Conservation (phyloP, 2,113 vertebrate genomes). For the Anas platyrhynchos region DNA sequence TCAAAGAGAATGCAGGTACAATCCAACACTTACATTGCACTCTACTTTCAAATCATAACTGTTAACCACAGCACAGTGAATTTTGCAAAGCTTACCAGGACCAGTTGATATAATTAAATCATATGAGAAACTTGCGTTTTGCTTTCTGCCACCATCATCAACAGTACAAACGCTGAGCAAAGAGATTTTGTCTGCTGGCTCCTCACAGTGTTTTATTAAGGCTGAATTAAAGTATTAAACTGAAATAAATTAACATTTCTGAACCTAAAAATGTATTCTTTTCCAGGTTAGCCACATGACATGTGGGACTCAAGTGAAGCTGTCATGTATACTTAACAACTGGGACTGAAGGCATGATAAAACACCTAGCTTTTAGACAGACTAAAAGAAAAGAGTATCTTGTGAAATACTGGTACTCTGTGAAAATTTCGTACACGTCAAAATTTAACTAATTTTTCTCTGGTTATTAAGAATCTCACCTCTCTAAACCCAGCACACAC, state of each 20-base stretch:
- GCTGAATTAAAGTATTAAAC: not conserved
- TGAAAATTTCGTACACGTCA: not conserved
- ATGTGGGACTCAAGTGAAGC: not conserved
- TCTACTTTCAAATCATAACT: not conserved
- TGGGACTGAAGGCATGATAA: not conserved
- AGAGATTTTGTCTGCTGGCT: not conserved
- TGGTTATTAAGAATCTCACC: not conserved
- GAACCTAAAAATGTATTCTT: not conserved
- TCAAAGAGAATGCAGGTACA: not conserved
- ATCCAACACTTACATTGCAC: not conserved
- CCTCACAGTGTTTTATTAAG: not conserved
- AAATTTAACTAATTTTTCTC: not conserved
- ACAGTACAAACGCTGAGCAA: not conserved
- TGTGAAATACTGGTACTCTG: not conserved
- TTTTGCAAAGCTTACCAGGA: not conserved
- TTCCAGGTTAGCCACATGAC: not conserved
- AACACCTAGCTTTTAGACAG: not conserved
- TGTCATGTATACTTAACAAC: not conserved
- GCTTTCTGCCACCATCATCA: not conserved
- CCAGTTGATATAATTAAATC: not conserved
- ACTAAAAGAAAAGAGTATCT: not conserved
- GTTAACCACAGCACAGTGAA: not conserved
- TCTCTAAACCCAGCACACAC: not conserved
- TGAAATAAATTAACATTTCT: not conserved
- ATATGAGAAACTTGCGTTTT: not conserved